Percentiles rank a stretch among this genome's conserved stretches.
phyloP scores from a whole-genome alignment of 64 coral and sea anemone species.

The Acropora yongei region DNA sequence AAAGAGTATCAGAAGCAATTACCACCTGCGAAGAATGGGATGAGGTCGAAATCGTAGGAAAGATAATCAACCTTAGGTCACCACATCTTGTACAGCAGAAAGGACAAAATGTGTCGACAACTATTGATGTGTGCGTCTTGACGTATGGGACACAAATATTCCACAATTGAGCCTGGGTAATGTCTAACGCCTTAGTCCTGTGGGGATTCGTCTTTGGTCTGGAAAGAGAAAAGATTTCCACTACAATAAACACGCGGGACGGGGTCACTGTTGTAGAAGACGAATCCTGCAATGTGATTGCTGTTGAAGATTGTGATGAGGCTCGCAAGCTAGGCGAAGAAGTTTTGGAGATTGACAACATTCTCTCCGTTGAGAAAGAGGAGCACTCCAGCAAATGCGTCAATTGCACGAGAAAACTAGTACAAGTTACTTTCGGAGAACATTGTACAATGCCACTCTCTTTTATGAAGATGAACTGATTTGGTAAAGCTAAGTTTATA shows the following conservation, averaged over 20 bases:
- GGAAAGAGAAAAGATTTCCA: conserved; percentile 16
- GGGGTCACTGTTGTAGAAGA: conserved; percentile 28
- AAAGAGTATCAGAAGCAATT: conserved; percentile 15
- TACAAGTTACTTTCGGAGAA: conserved; percentile 44
- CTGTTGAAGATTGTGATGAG: conserved; percentile 20
- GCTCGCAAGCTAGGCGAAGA: conserved; percentile 15
- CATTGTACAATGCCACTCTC: conserved; percentile 36
- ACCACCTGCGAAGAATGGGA: conserved; percentile 13
- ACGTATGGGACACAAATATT: neutral
- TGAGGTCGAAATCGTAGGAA: conserved; percentile 16
- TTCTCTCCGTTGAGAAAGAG: conserved; percentile 33
- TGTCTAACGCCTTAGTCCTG: neutral
- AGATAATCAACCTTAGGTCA: conserved; percentile 17
- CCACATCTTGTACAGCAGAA: conserved; percentile 2
- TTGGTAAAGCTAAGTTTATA: neutral
- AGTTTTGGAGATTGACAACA: conserved; percentile 17
- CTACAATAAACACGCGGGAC: neutral
- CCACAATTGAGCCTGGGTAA: neutral
- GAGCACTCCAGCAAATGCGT: conserved; percentile 26
- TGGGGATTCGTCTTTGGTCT: neutral
- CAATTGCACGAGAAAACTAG: conserved; percentile 29
- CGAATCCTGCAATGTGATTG: neutral
- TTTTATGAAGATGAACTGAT: neutral
- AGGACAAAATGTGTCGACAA: conserved; percentile 16
- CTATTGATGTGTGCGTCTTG: neutral